Evolutionary conservation across 2,113 vertebrate genomes (phyloP), one percentile per base, ranked within the genome.

Genomic region (Sinocyclocheilus rhinocerous): DNA sequence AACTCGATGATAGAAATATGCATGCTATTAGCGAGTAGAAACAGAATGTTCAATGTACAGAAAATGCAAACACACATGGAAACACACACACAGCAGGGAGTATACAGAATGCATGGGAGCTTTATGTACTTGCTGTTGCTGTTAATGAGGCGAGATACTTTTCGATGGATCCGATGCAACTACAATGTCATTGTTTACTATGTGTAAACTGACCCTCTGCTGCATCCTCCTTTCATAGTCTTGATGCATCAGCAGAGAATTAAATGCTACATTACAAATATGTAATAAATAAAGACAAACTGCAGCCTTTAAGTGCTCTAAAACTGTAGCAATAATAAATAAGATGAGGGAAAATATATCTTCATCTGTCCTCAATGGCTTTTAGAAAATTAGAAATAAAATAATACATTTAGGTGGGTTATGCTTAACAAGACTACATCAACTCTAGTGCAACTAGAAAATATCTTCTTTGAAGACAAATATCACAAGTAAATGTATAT

Each of bases 61-160:
- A 39, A 72, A 55, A 16, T 55, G 4, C 52, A 55, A 55, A 9
- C 45, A 48, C 45, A 48, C 45, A 48, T 9, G n/a, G 20, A 57
- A 4, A 24, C 8, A 11, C 63, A 24, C 12, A 61, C 57, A 73
- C 7, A 86, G 48, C 7, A 52, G 22, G 76, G 10, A 36, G 57
- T 24, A 24, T 45, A 45, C 11, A 61, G 22, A 24, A 80, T 79
- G 77, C 6, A 39, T 4, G 1, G 9, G 1, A 39, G 29, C 29
- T 42, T 79, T 61, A 24, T 42, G 22, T 42, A 13, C 55, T 70
- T 39, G 75, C 42, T 57, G 70, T 61, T 76, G 36, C 73, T 78
- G 76, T 83, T 83, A 52, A 85, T 85, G 73, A 83, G 78, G 84
- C 15, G 36, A 20, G 24, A 80, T 73, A 7, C 76, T 55, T 33